Conservation (phyloP, 2,888 invertebrate genomes). For the Neoitamus cyanurus region DNA sequence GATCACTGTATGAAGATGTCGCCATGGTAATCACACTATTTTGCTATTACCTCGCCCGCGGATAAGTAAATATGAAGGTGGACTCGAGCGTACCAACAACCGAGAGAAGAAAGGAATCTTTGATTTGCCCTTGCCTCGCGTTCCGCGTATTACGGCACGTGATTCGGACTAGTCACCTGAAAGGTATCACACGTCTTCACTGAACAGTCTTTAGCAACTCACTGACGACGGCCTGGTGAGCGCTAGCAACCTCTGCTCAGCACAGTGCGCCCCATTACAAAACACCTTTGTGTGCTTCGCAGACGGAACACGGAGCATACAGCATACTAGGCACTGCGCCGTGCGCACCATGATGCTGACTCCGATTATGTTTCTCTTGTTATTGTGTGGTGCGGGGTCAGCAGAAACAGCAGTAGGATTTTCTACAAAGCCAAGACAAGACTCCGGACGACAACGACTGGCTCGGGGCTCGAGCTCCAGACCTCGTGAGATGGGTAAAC, state of each 20-base stretch:
- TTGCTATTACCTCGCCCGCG: neutral
- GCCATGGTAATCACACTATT: neutral
- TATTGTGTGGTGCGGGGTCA: neutral
- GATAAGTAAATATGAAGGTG: neutral
- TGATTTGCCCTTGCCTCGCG: neutral
- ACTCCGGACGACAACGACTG: neutral
- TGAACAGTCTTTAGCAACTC: slow-evolving; percentile 34
- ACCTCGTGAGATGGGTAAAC: neutral
- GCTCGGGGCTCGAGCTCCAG: neutral
- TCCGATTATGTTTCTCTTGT: neutral
- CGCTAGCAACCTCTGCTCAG: neutral
- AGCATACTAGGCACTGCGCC: neutral
- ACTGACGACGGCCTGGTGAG: slow-evolving; percentile 36
- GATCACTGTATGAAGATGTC: neutral
- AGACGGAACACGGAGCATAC: neutral
- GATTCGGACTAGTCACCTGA: slow-evolving; percentile 40
- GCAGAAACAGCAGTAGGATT: neutral
- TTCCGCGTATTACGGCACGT: slow-evolving; percentile 46
- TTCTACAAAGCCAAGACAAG: neutral
- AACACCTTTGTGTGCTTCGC: neutral
- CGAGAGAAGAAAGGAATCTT: neutral
- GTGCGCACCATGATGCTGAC: neutral
- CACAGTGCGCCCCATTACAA: neutral
- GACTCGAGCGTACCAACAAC: neutral
- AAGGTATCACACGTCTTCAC: slow-evolving; percentile 46